These are phyloP conservation scores for Drosophila mimetica DNA, from an alignment of 2,888 invertebrate genomes.

Conservation along the genomic window DNA sequence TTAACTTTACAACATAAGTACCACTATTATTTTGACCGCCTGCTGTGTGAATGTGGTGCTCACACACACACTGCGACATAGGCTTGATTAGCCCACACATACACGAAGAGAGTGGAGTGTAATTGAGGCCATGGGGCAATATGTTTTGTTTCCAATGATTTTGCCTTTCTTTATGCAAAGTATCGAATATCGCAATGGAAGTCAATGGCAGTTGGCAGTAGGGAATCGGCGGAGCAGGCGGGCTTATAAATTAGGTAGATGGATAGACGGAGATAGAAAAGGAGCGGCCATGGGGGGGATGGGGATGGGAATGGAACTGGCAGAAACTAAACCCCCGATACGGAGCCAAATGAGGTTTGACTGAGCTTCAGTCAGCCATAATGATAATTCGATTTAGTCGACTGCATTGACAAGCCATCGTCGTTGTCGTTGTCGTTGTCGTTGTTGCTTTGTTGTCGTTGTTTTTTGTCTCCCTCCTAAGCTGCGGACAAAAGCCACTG, in stretches of 20 bases:
- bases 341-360: slow-evolving; percentile 78
- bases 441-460: slow-evolving; percentile 21
- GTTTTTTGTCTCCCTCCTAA: slow-evolving; percentile 25
- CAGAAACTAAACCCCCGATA: slow-evolving; percentile 34
- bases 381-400: slow-evolving; percentile 82
- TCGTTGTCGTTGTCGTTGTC: slow-evolving; percentile 33
- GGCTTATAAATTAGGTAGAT: slow-evolving; percentile 35
- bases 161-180: slow-evolving; percentile 79
- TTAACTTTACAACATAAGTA: not conserved
- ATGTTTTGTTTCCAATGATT: slow-evolving; percentile 80
- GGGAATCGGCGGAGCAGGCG: slow-evolving; percentile 25
- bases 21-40: not conserved
- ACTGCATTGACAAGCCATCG: slow-evolving; percentile 76
- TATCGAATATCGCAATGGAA: slow-evolving; percentile 81
- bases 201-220: slow-evolving; percentile 28
- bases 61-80: slow-evolving; percentile 42
- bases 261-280: slow-evolving; percentile 36
- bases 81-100: slow-evolving; percentile 73
- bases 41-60: slow-evolving; percentile 2
- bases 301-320: not conserved
- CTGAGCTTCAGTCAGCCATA: slow-evolving; percentile 82
- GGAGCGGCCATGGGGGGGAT: slow-evolving; percentile 1
- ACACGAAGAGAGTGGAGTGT: slow-evolving; percentile 61
- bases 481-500: slow-evolving; percentile 56
- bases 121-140: slow-evolving; percentile 81